Base-by-base conservation (phyloP, 37 sponge, comb jelly and placozoan species). In the Diacarnus erythraeanus region DNA sequence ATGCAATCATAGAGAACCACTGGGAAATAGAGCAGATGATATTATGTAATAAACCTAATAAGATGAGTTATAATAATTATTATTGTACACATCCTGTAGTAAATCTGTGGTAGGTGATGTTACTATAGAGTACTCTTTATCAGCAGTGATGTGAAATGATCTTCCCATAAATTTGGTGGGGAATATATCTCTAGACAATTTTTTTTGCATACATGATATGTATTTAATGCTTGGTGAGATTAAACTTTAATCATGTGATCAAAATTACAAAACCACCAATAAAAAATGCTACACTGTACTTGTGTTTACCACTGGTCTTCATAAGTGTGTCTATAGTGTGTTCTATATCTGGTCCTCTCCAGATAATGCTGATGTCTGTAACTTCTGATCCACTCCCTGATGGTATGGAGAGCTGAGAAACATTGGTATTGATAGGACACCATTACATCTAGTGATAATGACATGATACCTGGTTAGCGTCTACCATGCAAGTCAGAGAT, bases 1-100 rank as follows among this genome's bases (percentile, higher is more conserved):
- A 37, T 18, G 42, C 90, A 89, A 44, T 80, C 26, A 47, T 84
- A 89, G 60, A 89, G 71, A 20, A 47, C 51, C 57, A 79, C 86
- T 84, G 75, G 36, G 76, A 26, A 60, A 6, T 15, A n/a, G n/a
- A n/a, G n/a, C n/a, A n/a, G n/a, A n/a, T 15, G 51, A 47, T 47
- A 47, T 15, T 47, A 6, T 15, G 51, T 47, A 47, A 47, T 47
- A 6, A 47, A 47, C 10, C 51, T 15, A 6, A 15, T 6, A 12
- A 47, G 12, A 12, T 47, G 12, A 47, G 39, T 1, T 10, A 56
- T 15, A 6, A 22, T 75, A 31, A n/a, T 15, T 29, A n/a, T 9
- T 33, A 30, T 15, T 34, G 75, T 12, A 15, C 12, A 47, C 51
- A 47, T 6, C 51, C 12, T 47, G 51, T 12, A 47, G 51, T 12